Evolutionary conservation across 1,140 invertebrate species (phyloP).

Genomic region (Bombyx mori): ASM3026992v2 NC_085111.1:15648501-15649000

Average conservation of each 20-base stretch:
- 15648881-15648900: no score
- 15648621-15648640: conserved; percentile 11
- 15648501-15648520: no score
- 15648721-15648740: conserved; percentile 88
- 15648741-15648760: conserved; percentile 87
- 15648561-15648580: neutral
- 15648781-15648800: conserved; percentile 88
- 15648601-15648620: neutral
- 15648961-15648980: no score
- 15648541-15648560: neutral
- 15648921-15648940: no score
- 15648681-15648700: conserved; percentile 91
- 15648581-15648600: neutral
- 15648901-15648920: no score
- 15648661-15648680: conserved; percentile 37
- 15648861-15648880: neutral
- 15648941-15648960: no score
- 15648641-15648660: conserved; percentile 40
- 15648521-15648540: neutral
- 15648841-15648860: conserved; percentile 76
- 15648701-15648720: conserved; percentile 86
- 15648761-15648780: conserved; percentile 83
- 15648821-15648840: conserved; percentile 88
- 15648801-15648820: conserved; percentile 88
- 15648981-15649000: no score